phyloP scores from a whole-genome alignment of 2,797 vertebrate genomes.

The Peromyscus melanophrys region DNA sequence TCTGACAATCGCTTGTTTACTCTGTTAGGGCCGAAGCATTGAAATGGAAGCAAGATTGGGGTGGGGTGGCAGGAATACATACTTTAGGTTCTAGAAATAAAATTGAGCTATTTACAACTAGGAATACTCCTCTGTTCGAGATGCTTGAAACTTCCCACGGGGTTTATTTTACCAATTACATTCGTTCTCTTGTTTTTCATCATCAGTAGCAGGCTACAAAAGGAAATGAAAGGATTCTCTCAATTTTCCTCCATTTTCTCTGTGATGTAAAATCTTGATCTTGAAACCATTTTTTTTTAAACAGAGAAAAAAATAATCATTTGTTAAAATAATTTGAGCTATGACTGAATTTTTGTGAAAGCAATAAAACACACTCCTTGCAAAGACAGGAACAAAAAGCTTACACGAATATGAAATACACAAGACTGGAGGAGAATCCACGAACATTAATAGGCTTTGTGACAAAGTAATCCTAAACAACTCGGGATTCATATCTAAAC shows the following conservation, averaged over 20 bases:
- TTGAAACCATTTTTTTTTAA: slow-evolving; percentile 68
- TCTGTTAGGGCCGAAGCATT: slow-evolving; percentile 77
- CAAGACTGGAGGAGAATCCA: slow-evolving; percentile 29
- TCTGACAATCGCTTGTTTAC: slow-evolving; percentile 74
- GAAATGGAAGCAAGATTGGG: slow-evolving; percentile 72
- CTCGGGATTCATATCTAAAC: slow-evolving; percentile 44
- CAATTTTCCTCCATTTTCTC: slow-evolving; percentile 77
- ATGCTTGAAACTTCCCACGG: slow-evolving; percentile 79
- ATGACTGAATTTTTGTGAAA: slow-evolving; percentile 76
- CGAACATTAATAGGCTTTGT: slow-evolving; percentile 48
- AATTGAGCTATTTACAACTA: slow-evolving; percentile 82
- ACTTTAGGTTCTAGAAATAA: slow-evolving; percentile 77
- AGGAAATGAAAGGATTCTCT: slow-evolving; percentile 81
- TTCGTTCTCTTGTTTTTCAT: slow-evolving; percentile 83
- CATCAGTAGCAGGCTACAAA: slow-evolving; percentile 77
- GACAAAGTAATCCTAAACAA: slow-evolving; percentile 51
- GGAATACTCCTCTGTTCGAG: slow-evolving; percentile 79
- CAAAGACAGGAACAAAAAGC: slow-evolving; percentile 46
- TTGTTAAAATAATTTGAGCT: slow-evolving; percentile 77
- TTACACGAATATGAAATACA: slow-evolving; percentile 41
- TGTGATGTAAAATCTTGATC: slow-evolving; percentile 81
- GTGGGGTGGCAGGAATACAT: neutral
- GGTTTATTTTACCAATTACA: slow-evolving; percentile 81
- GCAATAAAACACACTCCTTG: slow-evolving; percentile 43
- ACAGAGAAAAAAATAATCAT: slow-evolving; percentile 59